Conservation (phyloP, 2,797 vertebrate species). For the Distichodus sexfasciatus region DNA sequence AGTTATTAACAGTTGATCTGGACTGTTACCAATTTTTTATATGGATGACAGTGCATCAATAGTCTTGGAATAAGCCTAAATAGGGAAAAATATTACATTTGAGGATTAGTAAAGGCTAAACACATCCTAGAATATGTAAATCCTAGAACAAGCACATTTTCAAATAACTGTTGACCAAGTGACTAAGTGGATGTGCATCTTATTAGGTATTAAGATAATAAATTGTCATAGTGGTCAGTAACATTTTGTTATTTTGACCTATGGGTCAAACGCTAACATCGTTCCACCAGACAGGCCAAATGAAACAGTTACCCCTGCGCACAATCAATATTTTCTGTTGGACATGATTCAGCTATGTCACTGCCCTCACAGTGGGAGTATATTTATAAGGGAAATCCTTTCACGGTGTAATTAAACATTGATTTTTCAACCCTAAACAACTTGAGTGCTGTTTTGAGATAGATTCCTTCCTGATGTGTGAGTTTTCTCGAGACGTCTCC, state of each 20-base stretch:
- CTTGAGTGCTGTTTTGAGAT: conserved; percentile 34
- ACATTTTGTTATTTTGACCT: conserved; percentile 9
- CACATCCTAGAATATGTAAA: too few relatives aligned
- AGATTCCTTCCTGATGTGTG: conserved; percentile 11
- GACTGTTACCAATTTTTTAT: too few relatives aligned
- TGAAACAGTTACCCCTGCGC: conserved; percentile 55
- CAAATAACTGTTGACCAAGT: too few relatives aligned
- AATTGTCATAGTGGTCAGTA: conserved; percentile 31
- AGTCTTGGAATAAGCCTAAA: too few relatives aligned
- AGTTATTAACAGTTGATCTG: too few relatives aligned
- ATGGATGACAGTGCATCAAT: too few relatives aligned
- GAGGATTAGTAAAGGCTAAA: too few relatives aligned
- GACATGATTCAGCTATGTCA: conserved; percentile 53
- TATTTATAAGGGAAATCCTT: conserved; percentile 53
- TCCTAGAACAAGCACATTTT: too few relatives aligned
- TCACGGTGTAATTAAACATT: conserved; percentile 57
- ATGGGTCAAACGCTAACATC: conserved; percentile 27
- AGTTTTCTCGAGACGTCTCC: conserved; percentile 15
- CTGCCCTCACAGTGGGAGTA: conserved; percentile 46
- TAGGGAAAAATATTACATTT: too few relatives aligned
- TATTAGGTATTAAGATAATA: conserved; percentile 31
- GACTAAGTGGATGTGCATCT: not conserved
- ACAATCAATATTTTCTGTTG: conserved; percentile 61
- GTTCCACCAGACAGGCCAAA: conserved; percentile 53
- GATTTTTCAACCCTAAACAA: conserved; percentile 57